Evolutionary conservation across 2,888 invertebrate genomes (phyloP), one percentile per base, ranked within the genome.

Genomic region (Oscheius sp.): DNA sequence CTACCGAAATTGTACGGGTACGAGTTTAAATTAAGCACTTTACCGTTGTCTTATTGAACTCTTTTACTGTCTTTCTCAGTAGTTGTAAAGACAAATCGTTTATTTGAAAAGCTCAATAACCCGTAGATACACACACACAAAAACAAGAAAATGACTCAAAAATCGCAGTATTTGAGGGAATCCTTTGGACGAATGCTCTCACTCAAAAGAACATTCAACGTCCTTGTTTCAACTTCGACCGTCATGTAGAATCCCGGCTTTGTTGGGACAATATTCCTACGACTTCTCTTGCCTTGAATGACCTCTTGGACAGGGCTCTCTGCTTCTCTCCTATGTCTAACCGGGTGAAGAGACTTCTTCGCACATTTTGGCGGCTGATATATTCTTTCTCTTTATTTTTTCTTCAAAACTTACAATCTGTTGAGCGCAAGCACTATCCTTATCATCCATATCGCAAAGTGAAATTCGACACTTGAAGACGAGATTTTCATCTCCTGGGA

Each of bases 381-480:
- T 25, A n/a, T n/a, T n/a, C n/a, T n/a, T n/a, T 29, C n/a, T 6
- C 1, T 27, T 46, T 64, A n/a, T 20, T 10, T n/a, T 12, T 33
- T 15, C 57, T 15, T 42, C 20, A 17, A 2, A 23, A n/a, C 70
- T 65, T 34, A 75, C 77, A 39, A 75, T 71, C 20, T 53, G 70
- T 50, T 70, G 68, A 52, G 71, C 71, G 65, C 78, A 78, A 25
- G 71, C 64, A 6, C 75, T 69, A 52, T 48, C 69, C 29, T 71
- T 70, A 31, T 74, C 75, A 17, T 77, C 73, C 78, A 81, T 82
- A 69, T 85, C 84, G 70, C 85, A 85, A 53, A 85, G 65, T 2
- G 84, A 84, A 15, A 85, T 73, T 29, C 76, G 72, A 71, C 85
- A 85, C n/a, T 75, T 71, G 76, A 84, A 85, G 29, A 79, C 57